Evolutionary conservation across 2,113 vertebrate genomes (phyloP).

Genomic region (Neogale vison): DNA sequence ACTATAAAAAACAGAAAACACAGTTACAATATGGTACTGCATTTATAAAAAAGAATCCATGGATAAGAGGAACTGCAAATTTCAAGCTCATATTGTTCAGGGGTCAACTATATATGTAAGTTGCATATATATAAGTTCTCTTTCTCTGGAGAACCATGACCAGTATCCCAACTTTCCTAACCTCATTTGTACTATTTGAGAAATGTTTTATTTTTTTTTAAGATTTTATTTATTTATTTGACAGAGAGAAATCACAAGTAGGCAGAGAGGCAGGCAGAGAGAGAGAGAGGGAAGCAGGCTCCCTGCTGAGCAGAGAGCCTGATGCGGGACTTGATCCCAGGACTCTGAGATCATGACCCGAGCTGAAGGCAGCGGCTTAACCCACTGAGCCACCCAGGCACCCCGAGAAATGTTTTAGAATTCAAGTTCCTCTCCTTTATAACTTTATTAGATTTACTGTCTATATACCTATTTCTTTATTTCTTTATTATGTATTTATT

Average conservation of each 20-base stretch:
- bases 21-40: neutral
- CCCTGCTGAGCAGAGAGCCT: no score
- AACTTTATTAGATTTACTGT: neutral
- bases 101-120: neutral
- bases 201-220: conserved; percentile 32
- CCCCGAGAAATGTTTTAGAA: neutral
- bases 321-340: no score
- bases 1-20: neutral
- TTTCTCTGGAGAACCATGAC: neutral
- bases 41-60: neutral
- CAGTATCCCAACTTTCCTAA: neutral
- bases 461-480: neutral
- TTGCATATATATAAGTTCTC: neutral
- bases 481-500: neutral
- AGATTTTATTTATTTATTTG: no score
- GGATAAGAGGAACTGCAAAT: neutral
- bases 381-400: no score
- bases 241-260: no score
- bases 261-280: no score
- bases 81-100: neutral
- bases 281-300: no score
- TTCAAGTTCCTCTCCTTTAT: neutral
- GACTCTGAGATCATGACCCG: no score
- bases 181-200: neutral
- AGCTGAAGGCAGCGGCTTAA: no score